phyloP scores from a whole-genome alignment of 2,797 vertebrate genomes.

The Erethizon dorsatum region DNA sequence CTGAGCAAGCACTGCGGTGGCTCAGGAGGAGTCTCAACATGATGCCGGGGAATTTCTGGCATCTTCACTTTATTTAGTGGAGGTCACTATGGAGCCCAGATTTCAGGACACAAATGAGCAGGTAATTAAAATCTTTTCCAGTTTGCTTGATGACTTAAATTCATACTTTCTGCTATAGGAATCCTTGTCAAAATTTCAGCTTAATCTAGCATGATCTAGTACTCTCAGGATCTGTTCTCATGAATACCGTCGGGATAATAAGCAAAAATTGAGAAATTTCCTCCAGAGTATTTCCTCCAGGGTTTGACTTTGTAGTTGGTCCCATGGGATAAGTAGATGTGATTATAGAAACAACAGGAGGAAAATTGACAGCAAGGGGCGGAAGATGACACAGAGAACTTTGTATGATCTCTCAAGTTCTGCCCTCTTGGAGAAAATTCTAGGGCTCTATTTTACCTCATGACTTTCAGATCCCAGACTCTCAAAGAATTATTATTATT shows the following conservation, averaged over 20 bases:
- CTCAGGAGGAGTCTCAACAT: not conserved
- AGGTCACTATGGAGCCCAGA: not conserved
- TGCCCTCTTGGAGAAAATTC: not conserved
- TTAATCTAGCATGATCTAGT: not conserved
- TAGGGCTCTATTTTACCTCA: not conserved
- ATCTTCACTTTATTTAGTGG: not conserved
- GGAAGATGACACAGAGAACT: not conserved
- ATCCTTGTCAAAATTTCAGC: not conserved
- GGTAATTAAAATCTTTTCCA: not conserved
- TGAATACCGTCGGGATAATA: not conserved
- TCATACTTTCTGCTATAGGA: not conserved
- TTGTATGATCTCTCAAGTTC: not conserved
- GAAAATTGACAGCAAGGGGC: not conserved
- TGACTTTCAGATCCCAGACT: slow-evolving; percentile 24
- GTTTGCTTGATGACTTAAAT: not conserved
- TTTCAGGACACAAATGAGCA: not conserved
- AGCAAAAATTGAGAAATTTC: not conserved
- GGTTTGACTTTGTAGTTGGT: not conserved
- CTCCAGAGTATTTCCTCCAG: not conserved
- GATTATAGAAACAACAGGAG: not conserved
- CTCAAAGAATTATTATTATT: slow-evolving; percentile 47
- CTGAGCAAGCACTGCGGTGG: not conserved
- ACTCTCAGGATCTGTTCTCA: not conserved
- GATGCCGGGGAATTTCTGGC: not conserved
- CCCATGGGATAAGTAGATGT: not conserved